Conservation (phyloP, 2,888 invertebrate species). For the Gymnocheta viridis region DNA sequence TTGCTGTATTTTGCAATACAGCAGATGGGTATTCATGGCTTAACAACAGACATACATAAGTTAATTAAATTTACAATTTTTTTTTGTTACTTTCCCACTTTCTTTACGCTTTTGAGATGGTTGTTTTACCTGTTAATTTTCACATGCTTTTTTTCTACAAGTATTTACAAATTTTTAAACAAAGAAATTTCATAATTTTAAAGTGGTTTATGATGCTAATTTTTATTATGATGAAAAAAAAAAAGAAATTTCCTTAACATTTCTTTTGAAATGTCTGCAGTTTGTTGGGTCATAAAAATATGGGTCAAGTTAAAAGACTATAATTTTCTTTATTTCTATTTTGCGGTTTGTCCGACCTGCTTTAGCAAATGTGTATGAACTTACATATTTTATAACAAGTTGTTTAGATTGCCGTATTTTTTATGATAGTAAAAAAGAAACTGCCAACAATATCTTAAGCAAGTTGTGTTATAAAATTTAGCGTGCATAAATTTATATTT, state of each 20-base stretch:
- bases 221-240: conserved; percentile 33
- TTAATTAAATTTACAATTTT: not conserved
- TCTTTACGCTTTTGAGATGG: not conserved
- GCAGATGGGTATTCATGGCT: conserved; percentile 9
- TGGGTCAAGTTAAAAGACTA: conserved; percentile 21
- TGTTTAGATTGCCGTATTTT: not conserved
- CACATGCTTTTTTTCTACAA: not conserved
- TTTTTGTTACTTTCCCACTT: not conserved
- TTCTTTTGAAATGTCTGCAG: not conserved
- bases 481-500: not conserved
- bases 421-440: not conserved
- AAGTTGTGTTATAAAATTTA: not conserved
- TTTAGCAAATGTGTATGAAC: not conserved
- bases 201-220: conserved; percentile 4
- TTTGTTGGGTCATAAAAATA: conserved; percentile 30
- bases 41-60: conserved; percentile 8
- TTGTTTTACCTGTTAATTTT: not conserved
- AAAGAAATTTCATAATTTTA: conserved; percentile 18
- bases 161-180: not conserved
- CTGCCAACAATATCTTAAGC: not conserved
- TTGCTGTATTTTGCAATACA: not conserved
- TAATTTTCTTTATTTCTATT: conserved; percentile 10
- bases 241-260: not conserved
- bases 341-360: conserved; percentile 4
- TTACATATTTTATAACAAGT: not conserved